phyloP scores from a whole-genome alignment of 2,113 vertebrate genomes.

The Centropristis striata region DNA sequence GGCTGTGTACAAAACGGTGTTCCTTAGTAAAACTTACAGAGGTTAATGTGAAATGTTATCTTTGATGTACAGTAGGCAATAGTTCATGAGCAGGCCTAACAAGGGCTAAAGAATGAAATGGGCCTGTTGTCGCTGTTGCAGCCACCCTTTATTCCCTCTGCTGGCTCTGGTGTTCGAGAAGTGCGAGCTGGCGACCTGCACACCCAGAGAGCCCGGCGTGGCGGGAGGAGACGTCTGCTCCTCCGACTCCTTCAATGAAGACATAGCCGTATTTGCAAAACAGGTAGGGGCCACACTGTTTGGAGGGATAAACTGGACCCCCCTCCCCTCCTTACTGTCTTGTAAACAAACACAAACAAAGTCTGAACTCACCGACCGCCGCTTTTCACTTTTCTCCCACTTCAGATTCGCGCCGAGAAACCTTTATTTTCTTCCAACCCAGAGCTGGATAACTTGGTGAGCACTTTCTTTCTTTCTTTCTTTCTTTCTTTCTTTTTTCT shows the following conservation, averaged over 20 bases:
- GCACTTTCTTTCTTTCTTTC: background rate
- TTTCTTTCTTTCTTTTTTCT: background rate
- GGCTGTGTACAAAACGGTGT: too few relatives aligned
- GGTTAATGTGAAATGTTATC: background rate
- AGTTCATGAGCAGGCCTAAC: slow-evolving; percentile 17
- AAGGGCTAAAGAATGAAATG: background rate
- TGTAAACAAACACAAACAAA: too few relatives aligned
- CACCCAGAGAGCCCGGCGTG: slow-evolving; percentile 94
- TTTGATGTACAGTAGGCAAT: too few relatives aligned
- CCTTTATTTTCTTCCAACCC: slow-evolving; percentile 95
- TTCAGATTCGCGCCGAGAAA: slow-evolving; percentile 93
- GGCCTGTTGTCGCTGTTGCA: slow-evolving; percentile 68
- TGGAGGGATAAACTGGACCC: background rate
- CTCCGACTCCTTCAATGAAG: slow-evolving; percentile 97
- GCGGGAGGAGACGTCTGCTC: slow-evolving; percentile 97
- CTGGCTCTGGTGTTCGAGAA: slow-evolving; percentile 98
- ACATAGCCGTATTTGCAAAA: slow-evolving; percentile 97
- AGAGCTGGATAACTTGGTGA: slow-evolving; percentile 96
- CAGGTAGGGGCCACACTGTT: slow-evolving; percentile 81
- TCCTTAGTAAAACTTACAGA: background rate
- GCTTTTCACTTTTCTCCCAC: background rate
- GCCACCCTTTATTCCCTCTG: slow-evolving; percentile 97
- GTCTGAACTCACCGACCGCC: too few relatives aligned
- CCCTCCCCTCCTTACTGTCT: too few relatives aligned
- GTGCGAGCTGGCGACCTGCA: slow-evolving; percentile 98